These are phyloP conservation scores for Cotesia glomerata DNA, from an alignment of 1,140 invertebrate species.

Conservation along the genomic window DNA sequence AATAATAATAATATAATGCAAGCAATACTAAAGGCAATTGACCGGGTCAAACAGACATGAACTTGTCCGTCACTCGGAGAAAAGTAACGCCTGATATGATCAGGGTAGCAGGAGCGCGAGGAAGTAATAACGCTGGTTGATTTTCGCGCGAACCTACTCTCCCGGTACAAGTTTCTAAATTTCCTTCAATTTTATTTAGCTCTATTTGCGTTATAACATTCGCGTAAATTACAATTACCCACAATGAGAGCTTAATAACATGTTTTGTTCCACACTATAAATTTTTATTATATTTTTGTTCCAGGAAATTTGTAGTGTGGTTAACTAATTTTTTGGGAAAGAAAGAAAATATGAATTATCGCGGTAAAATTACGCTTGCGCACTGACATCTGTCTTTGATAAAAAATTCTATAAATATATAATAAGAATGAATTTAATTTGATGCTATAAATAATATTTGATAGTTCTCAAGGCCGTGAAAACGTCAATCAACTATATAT, in stretches of 20 bases:
- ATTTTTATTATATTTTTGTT: too few relatives aligned
- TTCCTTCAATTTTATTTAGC: not conserved
- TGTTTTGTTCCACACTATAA: too few relatives aligned
- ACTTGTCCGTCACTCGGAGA: constrained; percentile 37
- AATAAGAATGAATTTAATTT: too few relatives aligned
- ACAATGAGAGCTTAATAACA: too few relatives aligned
- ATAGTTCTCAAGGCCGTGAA: too few relatives aligned
- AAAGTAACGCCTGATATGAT: constrained; percentile 32
- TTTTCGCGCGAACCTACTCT: not conserved
- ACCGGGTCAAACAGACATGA: constrained; percentile 34
- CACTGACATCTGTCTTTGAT: not conserved
- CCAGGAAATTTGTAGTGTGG: too few relatives aligned
- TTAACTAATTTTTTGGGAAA: not conserved
- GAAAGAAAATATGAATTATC: not conserved
- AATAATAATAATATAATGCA: not conserved
- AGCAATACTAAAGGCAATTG: not conserved
- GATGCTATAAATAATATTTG: not conserved
- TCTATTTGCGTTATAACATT: too few relatives aligned
- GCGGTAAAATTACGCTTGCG: constrained; percentile 19
- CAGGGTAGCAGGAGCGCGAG: constrained; percentile 24
- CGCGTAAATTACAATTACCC: too few relatives aligned
- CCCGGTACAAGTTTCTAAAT: not conserved
- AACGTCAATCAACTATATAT: too few relatives aligned
- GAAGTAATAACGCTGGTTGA: not conserved
- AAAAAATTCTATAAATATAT: not conserved